A percentile compares a stretch with the other conserved stretches of the same genome.
Evolutionary conservation across 1,140 invertebrate species (phyloP).

Genomic region (Condylostylus longicornis): DNA sequence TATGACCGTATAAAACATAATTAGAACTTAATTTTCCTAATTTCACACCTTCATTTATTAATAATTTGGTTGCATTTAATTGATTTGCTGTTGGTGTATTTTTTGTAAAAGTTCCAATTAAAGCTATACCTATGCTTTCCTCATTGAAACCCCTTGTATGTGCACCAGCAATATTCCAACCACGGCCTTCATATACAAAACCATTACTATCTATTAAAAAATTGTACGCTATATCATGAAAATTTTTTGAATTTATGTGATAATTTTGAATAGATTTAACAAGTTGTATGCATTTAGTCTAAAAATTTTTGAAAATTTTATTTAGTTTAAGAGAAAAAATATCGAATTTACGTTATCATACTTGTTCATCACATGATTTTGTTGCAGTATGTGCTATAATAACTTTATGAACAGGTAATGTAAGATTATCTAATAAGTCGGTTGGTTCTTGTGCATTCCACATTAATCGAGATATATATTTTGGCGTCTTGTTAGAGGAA

Average conservation of each 20-base stretch:
- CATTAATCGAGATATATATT: conserved; percentile 30
- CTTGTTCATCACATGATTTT: conserved; percentile 34
- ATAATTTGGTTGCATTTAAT: conserved; percentile 37
- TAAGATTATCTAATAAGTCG: conserved; percentile 23
- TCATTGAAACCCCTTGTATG: conserved; percentile 46
- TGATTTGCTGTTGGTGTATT: conserved; percentile 37
- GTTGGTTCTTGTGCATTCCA: conserved; percentile 45
- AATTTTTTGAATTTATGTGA: conserved; percentile 38
- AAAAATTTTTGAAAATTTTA: not conserved
- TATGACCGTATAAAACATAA: conserved; percentile 45
- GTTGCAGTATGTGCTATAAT: conserved; percentile 40
- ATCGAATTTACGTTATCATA: conserved; percentile 4
- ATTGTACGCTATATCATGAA: conserved; percentile 53
- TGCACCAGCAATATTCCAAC: conserved; percentile 45
- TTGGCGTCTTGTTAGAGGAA: too few species aligned
- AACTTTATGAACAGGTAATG: conserved; percentile 35
- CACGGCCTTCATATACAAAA: conserved; percentile 47
- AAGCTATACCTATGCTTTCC: conserved; percentile 45
- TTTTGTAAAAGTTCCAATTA: conserved; percentile 51
- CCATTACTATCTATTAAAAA: conserved; percentile 63
- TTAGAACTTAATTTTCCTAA: conserved; percentile 36
- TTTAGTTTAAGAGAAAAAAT: conserved; percentile 13
- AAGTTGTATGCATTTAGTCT: conserved; percentile 9
- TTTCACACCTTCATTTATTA: conserved; percentile 46
- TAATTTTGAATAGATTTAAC: conserved; percentile 40